Percentiles rank a stretch among this genome's conserved stretches.
These are phyloP conservation scores for Triplophysa dalaica DNA, from an alignment of 2,113 vertebrate genomes.

Conservation along the genomic window DNA sequence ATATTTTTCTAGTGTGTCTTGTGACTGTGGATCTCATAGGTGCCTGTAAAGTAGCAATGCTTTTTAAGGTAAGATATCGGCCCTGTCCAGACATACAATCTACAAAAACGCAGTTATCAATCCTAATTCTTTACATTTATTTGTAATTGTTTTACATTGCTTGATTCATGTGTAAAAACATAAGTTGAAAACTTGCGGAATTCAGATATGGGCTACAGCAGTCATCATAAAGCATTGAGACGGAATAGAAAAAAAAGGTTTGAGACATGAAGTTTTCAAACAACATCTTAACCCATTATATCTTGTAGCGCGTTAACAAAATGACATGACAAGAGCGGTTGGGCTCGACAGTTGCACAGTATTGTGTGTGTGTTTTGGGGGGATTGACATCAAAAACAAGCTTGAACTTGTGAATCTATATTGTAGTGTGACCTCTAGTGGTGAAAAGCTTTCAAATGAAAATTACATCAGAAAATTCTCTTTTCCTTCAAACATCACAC, in stretches of 20 bases:
- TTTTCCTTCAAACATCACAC: neutral
- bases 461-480: neutral
- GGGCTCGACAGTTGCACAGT: neutral
- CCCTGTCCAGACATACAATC: too few relatives aligned
- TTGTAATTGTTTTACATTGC: neutral
- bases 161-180: neutral
- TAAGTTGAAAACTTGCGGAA: too few relatives aligned
- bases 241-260: neutral
- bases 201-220: neutral
- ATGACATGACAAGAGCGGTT: neutral
- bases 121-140: too few relatives aligned
- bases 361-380: neutral
- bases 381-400: neutral
- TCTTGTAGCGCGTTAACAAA: slow-evolving; percentile 12
- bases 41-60: too few relatives aligned
- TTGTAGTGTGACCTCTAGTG: slow-evolving; percentile 28
- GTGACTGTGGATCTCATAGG: too few relatives aligned
- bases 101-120: too few relatives aligned
- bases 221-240: neutral
- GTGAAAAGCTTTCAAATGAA: neutral
- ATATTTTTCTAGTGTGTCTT: too few relatives aligned
- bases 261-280: slow-evolving; percentile 9
- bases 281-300: neutral
- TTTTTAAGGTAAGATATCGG: too few relatives aligned
- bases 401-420: neutral